Conservation (phyloP, 2,113 vertebrate genomes). For the Bothrops jararaca region DNA sequence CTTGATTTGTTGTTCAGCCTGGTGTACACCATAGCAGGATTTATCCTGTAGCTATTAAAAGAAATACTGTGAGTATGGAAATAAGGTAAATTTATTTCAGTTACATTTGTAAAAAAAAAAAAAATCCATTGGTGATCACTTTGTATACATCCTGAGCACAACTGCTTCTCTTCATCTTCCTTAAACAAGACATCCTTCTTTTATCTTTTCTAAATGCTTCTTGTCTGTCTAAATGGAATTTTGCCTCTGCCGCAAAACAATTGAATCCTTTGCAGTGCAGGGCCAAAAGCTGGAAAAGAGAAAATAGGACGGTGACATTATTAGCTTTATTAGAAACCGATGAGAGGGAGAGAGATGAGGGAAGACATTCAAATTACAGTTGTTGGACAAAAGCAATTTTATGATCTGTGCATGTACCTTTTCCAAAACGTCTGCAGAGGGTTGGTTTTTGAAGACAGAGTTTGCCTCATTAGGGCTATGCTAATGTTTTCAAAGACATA, state of each 20-base stretch:
- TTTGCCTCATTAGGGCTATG: not conserved
- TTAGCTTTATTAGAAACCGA: not conserved
- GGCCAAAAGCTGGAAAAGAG: not conserved
- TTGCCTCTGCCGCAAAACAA: not conserved
- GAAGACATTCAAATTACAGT: not conserved
- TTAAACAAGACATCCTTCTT: not conserved
- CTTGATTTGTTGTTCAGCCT: conserved; percentile 12
- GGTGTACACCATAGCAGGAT: not conserved
- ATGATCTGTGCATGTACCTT: not conserved
- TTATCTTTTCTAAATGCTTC: not conserved
- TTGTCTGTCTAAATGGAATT: not conserved
- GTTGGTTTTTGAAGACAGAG: not conserved
- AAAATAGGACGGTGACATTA: not conserved
- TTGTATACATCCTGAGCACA: not conserved
- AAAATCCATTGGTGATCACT: not conserved
- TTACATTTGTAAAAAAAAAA: not conserved
- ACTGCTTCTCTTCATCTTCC: not conserved
- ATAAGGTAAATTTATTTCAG: not conserved
- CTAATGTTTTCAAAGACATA: not conserved
- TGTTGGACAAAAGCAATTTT: not conserved
- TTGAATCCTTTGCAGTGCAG: not conserved
- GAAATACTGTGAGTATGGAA: not conserved
- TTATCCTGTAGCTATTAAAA: not conserved
- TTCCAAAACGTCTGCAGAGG: not conserved
- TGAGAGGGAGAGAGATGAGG: not conserved